Evolutionary conservation across 2,797 vertebrate species (phyloP).

Genomic region (Microchirus variegatus): DNA sequence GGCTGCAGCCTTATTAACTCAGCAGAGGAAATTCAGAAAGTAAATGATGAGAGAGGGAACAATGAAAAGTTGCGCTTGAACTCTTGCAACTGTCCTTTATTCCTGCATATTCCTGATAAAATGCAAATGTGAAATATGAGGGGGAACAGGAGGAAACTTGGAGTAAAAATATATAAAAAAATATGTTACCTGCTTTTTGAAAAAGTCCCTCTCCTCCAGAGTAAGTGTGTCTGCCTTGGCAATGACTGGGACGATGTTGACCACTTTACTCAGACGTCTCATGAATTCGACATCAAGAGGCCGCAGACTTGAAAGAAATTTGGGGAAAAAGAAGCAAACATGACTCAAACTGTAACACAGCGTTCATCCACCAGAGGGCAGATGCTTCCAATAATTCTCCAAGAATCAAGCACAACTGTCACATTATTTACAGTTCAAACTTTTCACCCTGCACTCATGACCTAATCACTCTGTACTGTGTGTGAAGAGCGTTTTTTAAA

Average conservation of each 20-base stretch:
- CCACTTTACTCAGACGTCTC: slow-evolving; percentile 97
- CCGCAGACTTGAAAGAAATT: slow-evolving; percentile 82
- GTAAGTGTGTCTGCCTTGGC: slow-evolving; percentile 97
- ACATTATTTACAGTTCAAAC: background rate
- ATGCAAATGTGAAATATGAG: too few relatives aligned
- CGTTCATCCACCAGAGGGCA: slow-evolving; percentile 60
- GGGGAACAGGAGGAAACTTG: too few relatives aligned
- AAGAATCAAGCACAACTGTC: background rate
- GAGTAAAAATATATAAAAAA: too few relatives aligned
- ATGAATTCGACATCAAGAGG: slow-evolving; percentile 98
- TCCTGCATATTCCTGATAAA: background rate
- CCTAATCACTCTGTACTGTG: slow-evolving; percentile 13
- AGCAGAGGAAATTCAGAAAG: slow-evolving; percentile 10
- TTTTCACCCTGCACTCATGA: slow-evolving; percentile 8
- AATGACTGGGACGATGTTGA: slow-evolving; percentile 97
- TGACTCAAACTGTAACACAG: background rate
- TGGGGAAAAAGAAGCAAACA: background rate
- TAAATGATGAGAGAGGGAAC: background rate
- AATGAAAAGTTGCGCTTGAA: slow-evolving; percentile 2
- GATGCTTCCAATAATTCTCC: slow-evolving; percentile 7
- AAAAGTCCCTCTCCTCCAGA: slow-evolving; percentile 95
- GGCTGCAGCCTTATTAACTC: slow-evolving; percentile 17
- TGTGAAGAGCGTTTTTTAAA: slow-evolving; percentile 12
- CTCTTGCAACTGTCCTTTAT: background rate
- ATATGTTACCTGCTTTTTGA: slow-evolving; percentile 90